Percentiles rank a stretch among this genome's conserved stretches.
phyloP scores from a whole-genome alignment of 2,888 invertebrate genomes.

The Drosophila pegasa region DNA sequence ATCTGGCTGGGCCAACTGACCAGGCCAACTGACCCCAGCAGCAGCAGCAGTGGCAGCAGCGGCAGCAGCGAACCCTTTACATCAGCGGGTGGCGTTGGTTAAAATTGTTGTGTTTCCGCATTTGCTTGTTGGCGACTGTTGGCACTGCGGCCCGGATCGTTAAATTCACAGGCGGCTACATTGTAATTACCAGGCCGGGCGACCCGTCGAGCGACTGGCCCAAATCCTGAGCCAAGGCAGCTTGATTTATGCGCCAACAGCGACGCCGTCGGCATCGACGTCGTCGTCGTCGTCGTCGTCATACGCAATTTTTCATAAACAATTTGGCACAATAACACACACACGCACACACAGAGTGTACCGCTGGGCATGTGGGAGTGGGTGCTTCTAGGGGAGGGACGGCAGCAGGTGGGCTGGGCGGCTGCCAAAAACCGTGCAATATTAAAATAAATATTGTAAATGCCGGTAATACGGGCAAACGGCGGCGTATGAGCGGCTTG shows the following conservation, averaged over 20 bases:
- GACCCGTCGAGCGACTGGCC: slow-evolving; percentile 63
- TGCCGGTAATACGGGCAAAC: slow-evolving; percentile 75
- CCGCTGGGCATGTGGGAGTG: slow-evolving; percentile 16
- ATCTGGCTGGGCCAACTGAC: slow-evolving; percentile 37
- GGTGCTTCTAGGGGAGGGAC: not conserved
- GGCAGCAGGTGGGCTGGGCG: slow-evolving; percentile 34
- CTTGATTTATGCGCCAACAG: slow-evolving; percentile 78
- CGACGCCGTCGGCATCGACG: slow-evolving; percentile 48
- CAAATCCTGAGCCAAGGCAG: slow-evolving; percentile 74
- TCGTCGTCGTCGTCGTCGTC: slow-evolving; percentile 47
- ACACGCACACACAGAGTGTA: slow-evolving; percentile 66
- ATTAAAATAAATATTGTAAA: slow-evolving; percentile 81
- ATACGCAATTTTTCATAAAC: slow-evolving; percentile 81
- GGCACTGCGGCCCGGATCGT: slow-evolving; percentile 62
- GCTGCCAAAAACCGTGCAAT: slow-evolving; percentile 65
- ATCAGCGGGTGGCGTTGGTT: slow-evolving; percentile 33
- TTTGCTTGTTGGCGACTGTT: slow-evolving; percentile 62
- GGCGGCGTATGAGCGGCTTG: slow-evolving; percentile 54
- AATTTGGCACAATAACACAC: slow-evolving; percentile 79
- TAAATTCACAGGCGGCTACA: slow-evolving; percentile 82
- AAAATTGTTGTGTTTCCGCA: slow-evolving; percentile 71
- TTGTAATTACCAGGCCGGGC: slow-evolving; percentile 70
- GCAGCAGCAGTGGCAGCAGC: slow-evolving; percentile 5
- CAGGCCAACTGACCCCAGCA: slow-evolving; percentile 50
- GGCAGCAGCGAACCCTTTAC: slow-evolving; percentile 21